Evolutionary conservation across 2,888 invertebrate genomes (phyloP), one percentile per base, ranked within the genome.

Genomic region (Diarsia dahlii): DNA sequence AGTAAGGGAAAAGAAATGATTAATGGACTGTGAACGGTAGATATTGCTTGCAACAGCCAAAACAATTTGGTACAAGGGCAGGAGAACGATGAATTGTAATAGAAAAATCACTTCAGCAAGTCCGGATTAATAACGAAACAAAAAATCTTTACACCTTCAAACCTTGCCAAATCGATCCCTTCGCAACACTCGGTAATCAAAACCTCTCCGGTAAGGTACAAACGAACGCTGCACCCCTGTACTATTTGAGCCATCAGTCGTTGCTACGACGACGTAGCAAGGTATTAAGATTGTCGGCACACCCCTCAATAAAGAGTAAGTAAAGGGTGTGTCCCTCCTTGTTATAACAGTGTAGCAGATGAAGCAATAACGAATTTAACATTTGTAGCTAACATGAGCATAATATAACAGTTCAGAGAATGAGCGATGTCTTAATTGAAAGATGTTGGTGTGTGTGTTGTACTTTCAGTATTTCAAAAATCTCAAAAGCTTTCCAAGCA

Each of bases 271-370:
- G 45, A 56, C 20, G 34, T 46, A 63, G 48, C 60, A 54, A 28
- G 28, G 28, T 28, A 74, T 54, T 64, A 54, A 74, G 63, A 60
- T 65, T 65, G 71, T 71, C 60, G 81, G n/a, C 73, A 54, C 74
- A 65, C 81, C 81, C 82, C 62, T 82, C 71, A 28, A 69, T 71
- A 65, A 62, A 71, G 56, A 65, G 56, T 67, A 46, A 74, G 45
- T 56, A 60, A 74, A 62, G 74, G 68, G 79, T 62, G 75, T 71
- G 79, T 62, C 64, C 70, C 63, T 81, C 18, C 39, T 69, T 76
- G 76, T 46, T 77, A 69, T 81, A 69, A n/a, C 70, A 20, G 13
- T 81, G 70, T 58, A 66, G 20, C 18, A 71, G 74, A 71, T 81
- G 48, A 78, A 71, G 67, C 71, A 71, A 71, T 75, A 56, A 70